A percentile compares a stretch with the other conserved stretches of the same genome.
Evolutionary conservation across 2,888 invertebrate species (phyloP).

Genomic region (Scelioninae gen. 1): DNA sequence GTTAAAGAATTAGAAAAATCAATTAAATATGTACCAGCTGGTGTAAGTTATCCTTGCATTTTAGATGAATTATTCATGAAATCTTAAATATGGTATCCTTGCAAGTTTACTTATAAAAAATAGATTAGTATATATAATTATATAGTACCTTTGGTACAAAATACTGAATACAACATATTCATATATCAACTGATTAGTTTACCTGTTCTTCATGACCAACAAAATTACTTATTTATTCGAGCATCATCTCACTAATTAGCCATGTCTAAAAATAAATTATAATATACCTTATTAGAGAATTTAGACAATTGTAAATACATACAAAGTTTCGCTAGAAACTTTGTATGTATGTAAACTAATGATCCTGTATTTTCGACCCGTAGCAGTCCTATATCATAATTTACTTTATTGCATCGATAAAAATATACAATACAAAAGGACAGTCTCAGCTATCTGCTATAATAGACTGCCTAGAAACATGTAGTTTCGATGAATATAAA

Average conservation of each 20-base stretch:
- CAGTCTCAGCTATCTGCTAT: too few species aligned
- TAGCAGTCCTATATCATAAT: constrained; percentile 3
- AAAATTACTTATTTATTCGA: background rate
- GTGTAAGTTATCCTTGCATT: constrained; percentile 2
- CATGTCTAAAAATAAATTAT: background rate
- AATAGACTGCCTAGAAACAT: too few species aligned
- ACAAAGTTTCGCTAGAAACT: background rate
- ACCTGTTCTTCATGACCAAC: background rate
- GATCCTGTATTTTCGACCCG: background rate
- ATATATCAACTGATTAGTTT: background rate
- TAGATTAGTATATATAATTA: background rate
- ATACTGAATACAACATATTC: background rate
- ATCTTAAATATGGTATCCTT: constrained; percentile 3
- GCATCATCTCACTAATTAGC: background rate
- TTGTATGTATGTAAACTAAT: constrained; percentile 1
- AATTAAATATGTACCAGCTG: constrained; percentile 1
- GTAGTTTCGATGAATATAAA: too few species aligned
- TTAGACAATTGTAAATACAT: constrained; percentile 1
- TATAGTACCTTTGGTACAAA: background rate
- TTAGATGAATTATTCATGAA: constrained; percentile 15
- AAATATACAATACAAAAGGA: too few species aligned
- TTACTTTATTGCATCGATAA: too few species aligned
- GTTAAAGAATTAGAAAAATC: constrained; percentile 28
- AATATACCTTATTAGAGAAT: background rate
- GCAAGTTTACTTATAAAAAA: constrained; percentile 3